Evolutionary conservation across 2,113 vertebrate genomes (phyloP).

Genomic region (Ciconia maguari): DNA sequence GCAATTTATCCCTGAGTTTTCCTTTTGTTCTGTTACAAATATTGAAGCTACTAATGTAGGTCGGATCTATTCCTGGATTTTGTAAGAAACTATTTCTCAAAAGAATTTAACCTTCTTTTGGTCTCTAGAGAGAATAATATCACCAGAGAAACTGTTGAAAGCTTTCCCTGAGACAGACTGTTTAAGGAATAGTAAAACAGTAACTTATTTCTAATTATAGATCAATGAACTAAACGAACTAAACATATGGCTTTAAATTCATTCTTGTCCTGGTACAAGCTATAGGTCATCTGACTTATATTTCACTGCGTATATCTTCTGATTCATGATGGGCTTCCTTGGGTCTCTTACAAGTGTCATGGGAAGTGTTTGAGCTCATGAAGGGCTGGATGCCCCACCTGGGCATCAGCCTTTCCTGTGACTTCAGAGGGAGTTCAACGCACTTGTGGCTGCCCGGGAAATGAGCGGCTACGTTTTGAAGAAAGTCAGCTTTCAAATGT

Average conservation of each 20-base stretch:
- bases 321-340: background rate
- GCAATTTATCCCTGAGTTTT: background rate
- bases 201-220: background rate
- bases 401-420: background rate
- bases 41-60: background rate
- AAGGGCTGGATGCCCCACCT: background rate
- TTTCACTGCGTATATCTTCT: background rate
- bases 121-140: background rate
- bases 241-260: background rate
- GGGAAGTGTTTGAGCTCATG: background rate
- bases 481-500: background rate
- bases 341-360: background rate
- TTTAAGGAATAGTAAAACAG: background rate
- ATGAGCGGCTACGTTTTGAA: fast-evolving
- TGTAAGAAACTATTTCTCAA: background rate
- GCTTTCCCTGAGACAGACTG: background rate
- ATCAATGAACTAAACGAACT: background rate
- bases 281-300: background rate
- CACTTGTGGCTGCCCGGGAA: background rate
- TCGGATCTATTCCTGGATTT: background rate
- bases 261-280: background rate
- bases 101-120: background rate
- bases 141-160: background rate
- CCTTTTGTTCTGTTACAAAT: background rate
- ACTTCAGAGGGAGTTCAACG: fast-evolving